Evolutionary conservation across 2,888 invertebrate species (phyloP), one percentile per base, ranked within the genome.

Genomic region (Asteroscopus sphinx): DNA sequence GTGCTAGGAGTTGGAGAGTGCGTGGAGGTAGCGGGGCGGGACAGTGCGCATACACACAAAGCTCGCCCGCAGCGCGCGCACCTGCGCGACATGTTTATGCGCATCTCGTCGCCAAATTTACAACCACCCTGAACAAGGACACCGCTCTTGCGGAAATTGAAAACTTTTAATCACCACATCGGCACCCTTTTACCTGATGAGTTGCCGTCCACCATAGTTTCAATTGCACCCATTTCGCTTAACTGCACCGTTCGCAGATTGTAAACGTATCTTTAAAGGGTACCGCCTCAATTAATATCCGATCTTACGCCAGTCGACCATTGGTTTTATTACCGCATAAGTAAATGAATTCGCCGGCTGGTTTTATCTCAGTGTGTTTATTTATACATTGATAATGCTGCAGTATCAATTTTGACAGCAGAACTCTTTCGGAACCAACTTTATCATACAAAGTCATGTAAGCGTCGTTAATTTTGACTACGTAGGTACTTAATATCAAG

Each of bases 21-120:
- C 4, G 44, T 32, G 32, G 55, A 42, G 40, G 30, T 25, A 47
- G 61, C 60, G 63, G 68, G 64, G 64, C 64, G 44, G 60, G 60
- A 51, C 61, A 65, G 62, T 26, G 41, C 55, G n/a, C 30, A 13
- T 35, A 35, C 30, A 72, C 75, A 87, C 88, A 88, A 91, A 86
- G 90, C 82, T 67, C 83, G 77, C 90, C 84, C 77, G 83, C 76
- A 53, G 86, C 76, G 83, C 66, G 68, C 74, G 77, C 87, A 83
- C 85, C 85, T 83, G 87, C 76, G 68, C 77, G 90, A 91, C 90
- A 90, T 90, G 83, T 92, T 92, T 92, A 93, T 92, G 90, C 76
- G 80, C 81, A 73, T 79, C 77, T 77, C 78, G 79, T 83, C 84
- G 86, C 88, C 85, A 89, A 91, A 92, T 91, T 92, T 91, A 91